Conservation (phyloP, 2,113 vertebrate genomes). For the Tachysurus fulvidraco region DNA sequence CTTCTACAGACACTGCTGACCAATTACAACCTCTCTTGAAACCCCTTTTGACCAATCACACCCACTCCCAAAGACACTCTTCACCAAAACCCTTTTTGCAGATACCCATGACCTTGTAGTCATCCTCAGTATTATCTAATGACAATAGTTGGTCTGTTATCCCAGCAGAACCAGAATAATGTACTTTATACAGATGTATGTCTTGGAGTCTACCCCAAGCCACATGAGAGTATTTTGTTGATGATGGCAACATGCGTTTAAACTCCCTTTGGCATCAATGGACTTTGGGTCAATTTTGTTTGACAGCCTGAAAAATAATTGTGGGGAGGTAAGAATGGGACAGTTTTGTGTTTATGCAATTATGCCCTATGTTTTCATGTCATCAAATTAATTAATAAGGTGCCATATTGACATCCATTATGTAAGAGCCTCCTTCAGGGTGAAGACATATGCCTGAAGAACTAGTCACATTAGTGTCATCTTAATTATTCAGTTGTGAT, state of each 20-base stretch:
- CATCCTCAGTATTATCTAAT: neutral
- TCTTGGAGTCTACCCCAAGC: neutral
- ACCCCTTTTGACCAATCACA: neutral
- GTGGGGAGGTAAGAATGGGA: neutral
- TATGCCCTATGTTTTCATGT: neutral
- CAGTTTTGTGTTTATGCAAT: neutral
- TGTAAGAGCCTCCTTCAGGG: neutral
- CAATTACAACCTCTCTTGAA: neutral
- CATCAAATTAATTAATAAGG: conserved; percentile 16
- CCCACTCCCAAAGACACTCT: neutral
- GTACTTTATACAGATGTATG: too few species aligned
- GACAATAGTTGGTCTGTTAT: neutral
- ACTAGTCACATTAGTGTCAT: neutral
- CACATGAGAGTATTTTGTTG: neutral
- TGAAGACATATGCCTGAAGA: neutral
- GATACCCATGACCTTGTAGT: neutral
- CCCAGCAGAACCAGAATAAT: neutral
- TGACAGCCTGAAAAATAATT: conserved; percentile 31
- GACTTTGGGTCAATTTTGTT: conserved; percentile 20
- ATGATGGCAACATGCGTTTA: neutral
- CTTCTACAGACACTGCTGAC: neutral
- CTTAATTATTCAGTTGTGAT: conserved; percentile 12
- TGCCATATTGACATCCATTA: conserved; percentile 2
- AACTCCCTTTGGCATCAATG: neutral
- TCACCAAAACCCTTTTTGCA: neutral